A percentile compares a stretch with the other conserved stretches of the same genome.
Conservation (phyloP, 2,888 invertebrate species). For the Adineta ricciae region DNA sequence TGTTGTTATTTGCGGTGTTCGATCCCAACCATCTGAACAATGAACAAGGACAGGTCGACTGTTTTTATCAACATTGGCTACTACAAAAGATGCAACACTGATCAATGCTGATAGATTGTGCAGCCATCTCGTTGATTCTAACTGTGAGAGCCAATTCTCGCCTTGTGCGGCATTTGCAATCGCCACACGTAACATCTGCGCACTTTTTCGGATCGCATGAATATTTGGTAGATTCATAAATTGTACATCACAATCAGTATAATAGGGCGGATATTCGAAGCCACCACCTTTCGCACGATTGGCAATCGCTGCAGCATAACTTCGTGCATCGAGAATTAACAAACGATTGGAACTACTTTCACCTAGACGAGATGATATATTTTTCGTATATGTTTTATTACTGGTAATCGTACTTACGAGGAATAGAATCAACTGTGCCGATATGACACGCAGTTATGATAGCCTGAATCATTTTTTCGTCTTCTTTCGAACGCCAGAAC, state of each 20-base stretch:
- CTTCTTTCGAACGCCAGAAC: slow-evolving; percentile 78
- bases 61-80: slow-evolving; percentile 61
- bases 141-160: slow-evolving; percentile 64
- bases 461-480: slow-evolving; percentile 70
- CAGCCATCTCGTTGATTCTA: slow-evolving; percentile 83
- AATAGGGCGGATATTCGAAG: slow-evolving; percentile 83
- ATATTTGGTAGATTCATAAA: slow-evolving; percentile 97
- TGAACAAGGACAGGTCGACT: slow-evolving; percentile 84
- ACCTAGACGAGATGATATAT: background rate
- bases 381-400: background rate
- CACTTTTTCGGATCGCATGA: slow-evolving; percentile 83
- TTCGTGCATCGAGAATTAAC: slow-evolving; percentile 78
- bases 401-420: background rate
- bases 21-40: slow-evolving; percentile 97
- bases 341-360: slow-evolving; percentile 17
- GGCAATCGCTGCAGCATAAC: slow-evolving; percentile 87
- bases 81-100: slow-evolving; percentile 69
- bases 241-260: slow-evolving; percentile 82
- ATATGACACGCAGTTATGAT: background rate
- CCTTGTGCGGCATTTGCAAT: background rate
- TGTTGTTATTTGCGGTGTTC: slow-evolving; percentile 90
- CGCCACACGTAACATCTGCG: slow-evolving; percentile 65
- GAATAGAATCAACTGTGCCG: background rate
- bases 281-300: slow-evolving; percentile 93
- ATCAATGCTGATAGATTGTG: slow-evolving; percentile 75